Evolutionary conservation across 2,113 vertebrate genomes (phyloP), one percentile per base, ranked within the genome.

Genomic region (Elaphurus davidianus): DNA sequence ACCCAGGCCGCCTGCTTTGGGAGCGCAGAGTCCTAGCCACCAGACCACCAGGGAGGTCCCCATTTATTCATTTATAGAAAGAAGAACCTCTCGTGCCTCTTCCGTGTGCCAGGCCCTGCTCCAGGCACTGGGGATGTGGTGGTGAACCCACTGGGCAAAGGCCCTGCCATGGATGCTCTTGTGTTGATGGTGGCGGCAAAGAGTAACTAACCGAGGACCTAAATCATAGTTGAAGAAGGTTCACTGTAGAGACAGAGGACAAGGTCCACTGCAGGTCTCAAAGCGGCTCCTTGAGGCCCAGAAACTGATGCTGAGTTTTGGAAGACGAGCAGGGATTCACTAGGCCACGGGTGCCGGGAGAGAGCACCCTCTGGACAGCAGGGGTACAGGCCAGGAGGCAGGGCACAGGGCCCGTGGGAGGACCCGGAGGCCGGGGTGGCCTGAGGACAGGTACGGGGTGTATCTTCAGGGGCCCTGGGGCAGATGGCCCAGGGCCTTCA

Each of bases 381-480:
- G 2, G 11, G n/a, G 27, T 8, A 1, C 6, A 11, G 54, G 78
- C 76, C 0, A 0, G 15, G 62, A 33, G 54, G 9, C 1, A 2
- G 54, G 78, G 45, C 45, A 21, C 4, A 0, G 3, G 4, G 55
- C 27, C 0, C 2, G 1, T 5, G 5, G 50, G 67, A 43, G 21
- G 40, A 17, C 17, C 84, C 0, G 0, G 23, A 47, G 12, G 43
- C 45, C 28, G 2, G 76, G 7, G 2, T 12, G 54, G 36, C 54
- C 2, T 0, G 45, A 21, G 15, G 40, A 6, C 11, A 6, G 36
- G n/a, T 25, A 0, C 43, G 1, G 50, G 43, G 45, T 3, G 2
- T 21, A 43, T 45, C 88, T 23, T 23, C 36, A 6, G n/a, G 87
- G 36, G 6, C 47, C 14, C 23, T 5, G 1, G 33, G 11, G 23